A percentile compares a stretch with the other conserved stretches of the same genome.
Evolutionary conservation across 2,113 vertebrate genomes (phyloP).

Genomic region (Thamnaconus septentrionalis): DNA sequence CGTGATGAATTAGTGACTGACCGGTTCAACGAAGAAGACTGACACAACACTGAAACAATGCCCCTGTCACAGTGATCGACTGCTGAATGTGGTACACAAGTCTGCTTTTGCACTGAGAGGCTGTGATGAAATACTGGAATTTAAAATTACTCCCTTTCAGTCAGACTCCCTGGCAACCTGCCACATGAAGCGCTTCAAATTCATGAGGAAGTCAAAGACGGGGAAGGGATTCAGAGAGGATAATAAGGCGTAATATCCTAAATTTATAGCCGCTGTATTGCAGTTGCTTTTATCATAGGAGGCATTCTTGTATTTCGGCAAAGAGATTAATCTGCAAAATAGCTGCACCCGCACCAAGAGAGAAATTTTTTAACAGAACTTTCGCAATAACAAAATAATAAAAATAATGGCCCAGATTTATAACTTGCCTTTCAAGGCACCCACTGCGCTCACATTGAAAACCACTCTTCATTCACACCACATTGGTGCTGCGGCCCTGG

Average conservation of each 20-base stretch:
- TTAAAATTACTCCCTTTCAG: constrained; percentile 62
- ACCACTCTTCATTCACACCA: too few species aligned
- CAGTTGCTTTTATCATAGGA: constrained; percentile 31
- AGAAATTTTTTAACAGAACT: too few species aligned
- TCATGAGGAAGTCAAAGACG: constrained; percentile 57
- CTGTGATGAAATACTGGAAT: constrained; percentile 46
- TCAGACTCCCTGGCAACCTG: constrained; percentile 60
- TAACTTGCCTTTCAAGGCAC: too few species aligned
- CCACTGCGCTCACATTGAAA: too few species aligned
- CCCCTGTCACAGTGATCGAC: constrained; percentile 33
- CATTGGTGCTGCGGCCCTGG: too few species aligned
- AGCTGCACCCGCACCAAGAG: too few species aligned
- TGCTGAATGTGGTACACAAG: constrained; percentile 35
- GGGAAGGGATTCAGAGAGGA: constrained; percentile 44
- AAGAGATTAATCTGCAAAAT: background rate
- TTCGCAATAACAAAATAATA: too few species aligned
- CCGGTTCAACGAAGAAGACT: constrained; percentile 19
- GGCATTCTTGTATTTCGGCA: constrained; percentile 21
- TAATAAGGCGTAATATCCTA: constrained; percentile 49
- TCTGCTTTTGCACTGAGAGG: constrained; percentile 34
- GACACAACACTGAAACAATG: constrained; percentile 13
- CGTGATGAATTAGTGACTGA: constrained; percentile 8
- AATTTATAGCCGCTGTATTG: constrained; percentile 21
- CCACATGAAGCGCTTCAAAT: constrained; percentile 62
- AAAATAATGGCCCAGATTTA: too few species aligned